Evolutionary conservation across 1,140 invertebrate genomes (phyloP).

Genomic region (Magallana ariakensis): DNA sequence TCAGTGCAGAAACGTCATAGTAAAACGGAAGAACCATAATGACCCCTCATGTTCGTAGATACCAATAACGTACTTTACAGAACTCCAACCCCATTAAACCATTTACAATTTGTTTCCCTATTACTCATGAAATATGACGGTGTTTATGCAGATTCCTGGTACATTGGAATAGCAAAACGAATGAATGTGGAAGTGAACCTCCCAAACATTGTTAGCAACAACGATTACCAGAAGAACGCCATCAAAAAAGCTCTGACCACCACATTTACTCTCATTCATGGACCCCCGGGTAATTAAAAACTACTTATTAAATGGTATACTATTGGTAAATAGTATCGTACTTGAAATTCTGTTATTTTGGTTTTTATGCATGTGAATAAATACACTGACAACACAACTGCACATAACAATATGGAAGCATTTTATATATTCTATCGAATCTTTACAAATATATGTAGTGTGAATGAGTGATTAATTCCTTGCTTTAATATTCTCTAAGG

Average conservation of each 20-base stretch:
- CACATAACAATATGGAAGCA: neutral
- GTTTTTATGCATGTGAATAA: too few species aligned
- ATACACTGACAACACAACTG: too few species aligned
- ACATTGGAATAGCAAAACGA: constrained; percentile 31
- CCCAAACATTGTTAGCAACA: constrained; percentile 55
- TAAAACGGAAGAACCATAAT: too few species aligned
- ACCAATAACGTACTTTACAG: too few species aligned
- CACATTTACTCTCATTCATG: constrained; percentile 71
- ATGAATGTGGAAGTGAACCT: constrained; percentile 44
- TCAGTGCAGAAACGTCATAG: too few species aligned
- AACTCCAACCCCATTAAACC: too few species aligned
- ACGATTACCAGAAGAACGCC: constrained; percentile 62
- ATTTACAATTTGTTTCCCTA: too few species aligned
- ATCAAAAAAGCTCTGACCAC: constrained; percentile 63
- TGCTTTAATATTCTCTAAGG: constrained; percentile 50
- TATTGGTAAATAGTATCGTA: too few species aligned
- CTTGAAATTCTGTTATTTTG: too few species aligned
- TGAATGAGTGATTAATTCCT: neutral
- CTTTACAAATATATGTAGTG: neutral
- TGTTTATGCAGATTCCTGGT: constrained; percentile 35
- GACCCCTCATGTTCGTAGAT: too few species aligned
- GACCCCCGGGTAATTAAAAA: constrained; percentile 69
- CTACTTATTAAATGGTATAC: too few species aligned
- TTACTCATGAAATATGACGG: too few species aligned
- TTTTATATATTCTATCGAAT: neutral